phyloP scores from a whole-genome alignment of 1,140 invertebrate genomes.

The Ceratitis capitata region DNA sequence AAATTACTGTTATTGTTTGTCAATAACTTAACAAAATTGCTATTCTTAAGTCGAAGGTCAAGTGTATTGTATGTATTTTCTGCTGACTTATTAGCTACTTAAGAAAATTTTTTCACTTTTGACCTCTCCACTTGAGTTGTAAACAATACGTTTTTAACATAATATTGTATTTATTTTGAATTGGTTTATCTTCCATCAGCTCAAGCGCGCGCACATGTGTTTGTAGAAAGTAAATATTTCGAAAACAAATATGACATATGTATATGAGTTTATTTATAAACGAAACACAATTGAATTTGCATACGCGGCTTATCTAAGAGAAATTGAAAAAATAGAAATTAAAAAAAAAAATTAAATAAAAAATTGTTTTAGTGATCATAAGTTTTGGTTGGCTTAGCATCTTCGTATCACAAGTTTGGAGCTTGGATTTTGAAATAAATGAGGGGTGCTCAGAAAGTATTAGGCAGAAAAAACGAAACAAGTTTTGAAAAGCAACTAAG shows the following conservation, averaged over 20 bases:
- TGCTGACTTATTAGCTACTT: background rate
- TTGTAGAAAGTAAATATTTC: no score
- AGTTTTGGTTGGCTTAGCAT: background rate
- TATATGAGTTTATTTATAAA: background rate
- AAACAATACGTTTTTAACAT: background rate
- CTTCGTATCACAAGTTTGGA: no score
- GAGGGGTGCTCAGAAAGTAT: no score
- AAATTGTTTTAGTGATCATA: background rate
- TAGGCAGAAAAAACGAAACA: no score
- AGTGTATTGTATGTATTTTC: no score
- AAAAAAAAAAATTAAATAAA: background rate
- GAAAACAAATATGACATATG: background rate
- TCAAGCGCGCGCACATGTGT: background rate
- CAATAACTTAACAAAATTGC: background rate
- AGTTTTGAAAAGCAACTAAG: no score
- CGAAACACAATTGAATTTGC: background rate
- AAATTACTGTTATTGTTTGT: background rate
- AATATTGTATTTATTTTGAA: background rate
- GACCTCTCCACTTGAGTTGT: background rate
- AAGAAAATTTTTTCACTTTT: background rate
- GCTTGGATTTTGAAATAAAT: no score
- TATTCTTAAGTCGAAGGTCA: slow-evolving; percentile 19
- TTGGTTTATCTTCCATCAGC: slow-evolving; percentile 2
- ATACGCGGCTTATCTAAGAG: background rate
- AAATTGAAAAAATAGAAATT: background rate